phyloP scores from a whole-genome alignment of 2,888 invertebrate species.

The Allophyes oxyacanthae region DNA sequence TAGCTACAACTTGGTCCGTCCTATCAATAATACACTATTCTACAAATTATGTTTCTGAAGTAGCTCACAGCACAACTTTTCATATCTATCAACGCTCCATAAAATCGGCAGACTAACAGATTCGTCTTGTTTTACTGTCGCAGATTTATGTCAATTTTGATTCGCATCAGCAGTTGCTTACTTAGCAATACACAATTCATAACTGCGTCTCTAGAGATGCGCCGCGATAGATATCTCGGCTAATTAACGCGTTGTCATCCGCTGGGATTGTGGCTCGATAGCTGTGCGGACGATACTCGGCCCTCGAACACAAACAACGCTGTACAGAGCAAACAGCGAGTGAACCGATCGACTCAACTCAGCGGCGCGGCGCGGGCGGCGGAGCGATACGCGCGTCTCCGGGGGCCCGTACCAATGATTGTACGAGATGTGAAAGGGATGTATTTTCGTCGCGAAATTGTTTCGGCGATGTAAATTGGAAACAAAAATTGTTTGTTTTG shows the following conservation, averaged over 20 bases:
- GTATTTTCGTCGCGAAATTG: slow-evolving; percentile 11
- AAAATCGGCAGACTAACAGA: slow-evolving; percentile 7
- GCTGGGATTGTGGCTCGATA: slow-evolving; percentile 13
- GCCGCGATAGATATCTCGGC: slow-evolving; percentile 23
- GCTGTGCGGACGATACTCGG: not conserved
- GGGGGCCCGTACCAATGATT: slow-evolving; percentile 8
- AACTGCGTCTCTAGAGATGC: slow-evolving; percentile 18
- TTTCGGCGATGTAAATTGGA: slow-evolving; percentile 10
- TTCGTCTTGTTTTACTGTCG: slow-evolving; percentile 10
- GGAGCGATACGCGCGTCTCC: slow-evolving; percentile 5
- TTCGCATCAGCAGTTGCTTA: not conserved
- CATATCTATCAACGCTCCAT: slow-evolving; percentile 10
- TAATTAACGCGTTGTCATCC: slow-evolving; percentile 43
- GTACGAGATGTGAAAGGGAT: slow-evolving; percentile 7
- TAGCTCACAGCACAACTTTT: slow-evolving; percentile 5
- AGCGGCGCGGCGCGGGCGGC: not conserved
- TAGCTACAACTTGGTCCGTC: too few species aligned
- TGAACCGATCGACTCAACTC: slow-evolving; percentile 5
- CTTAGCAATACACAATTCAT: slow-evolving; percentile 3
- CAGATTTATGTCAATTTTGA: slow-evolving; percentile 1
- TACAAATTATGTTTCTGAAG: not conserved
- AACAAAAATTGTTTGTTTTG: slow-evolving; percentile 14
- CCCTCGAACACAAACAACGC: slow-evolving; percentile 5
- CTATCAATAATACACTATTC: too few species aligned
- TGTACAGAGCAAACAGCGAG: slow-evolving; percentile 18